Percentiles rank a stretch among this genome's conserved stretches.
phyloP scores from a whole-genome alignment of 2,888 invertebrate species.

The Lasius fuliginosus region DNA sequence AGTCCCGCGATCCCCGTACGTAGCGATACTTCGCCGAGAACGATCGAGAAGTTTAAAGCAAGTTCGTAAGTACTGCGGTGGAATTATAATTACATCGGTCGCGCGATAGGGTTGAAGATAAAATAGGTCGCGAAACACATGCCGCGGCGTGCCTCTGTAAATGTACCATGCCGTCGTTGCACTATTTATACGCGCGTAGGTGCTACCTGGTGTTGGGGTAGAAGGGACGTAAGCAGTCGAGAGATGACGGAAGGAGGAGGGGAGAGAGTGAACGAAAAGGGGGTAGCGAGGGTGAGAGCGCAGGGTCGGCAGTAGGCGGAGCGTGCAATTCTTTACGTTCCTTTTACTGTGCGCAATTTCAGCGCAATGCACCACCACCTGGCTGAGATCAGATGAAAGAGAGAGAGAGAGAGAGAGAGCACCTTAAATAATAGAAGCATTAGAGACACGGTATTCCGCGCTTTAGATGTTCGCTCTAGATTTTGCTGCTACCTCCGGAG shows the following conservation, averaged over 20 bases:
- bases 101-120: constrained; percentile 28
- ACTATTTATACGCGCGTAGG: constrained; percentile 38
- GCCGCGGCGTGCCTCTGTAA: constrained; percentile 3
- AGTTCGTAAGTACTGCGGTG: constrained; percentile 18
- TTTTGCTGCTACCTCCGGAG: not conserved
- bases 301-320: constrained; percentile 42
- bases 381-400: constrained; percentile 30
- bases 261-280: constrained; percentile 6
- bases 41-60: constrained; percentile 22
- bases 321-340: constrained; percentile 50
- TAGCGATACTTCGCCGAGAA: not conserved
- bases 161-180: constrained; percentile 19
- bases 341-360: constrained; percentile 60
- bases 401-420: not conserved
- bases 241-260: not conserved
- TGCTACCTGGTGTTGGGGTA: not conserved
- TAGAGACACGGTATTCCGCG: not conserved
- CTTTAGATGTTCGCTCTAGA: not conserved
- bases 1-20: not conserved
- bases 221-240: not conserved
- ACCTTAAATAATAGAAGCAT: constrained; percentile 50
- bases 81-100: constrained; percentile 30
- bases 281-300: constrained; percentile 24
- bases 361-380: constrained; percentile 66
- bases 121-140: constrained; percentile 41